Conservation (phyloP, 1,140 invertebrate genomes). For the Drosophila watanabei region DNA sequence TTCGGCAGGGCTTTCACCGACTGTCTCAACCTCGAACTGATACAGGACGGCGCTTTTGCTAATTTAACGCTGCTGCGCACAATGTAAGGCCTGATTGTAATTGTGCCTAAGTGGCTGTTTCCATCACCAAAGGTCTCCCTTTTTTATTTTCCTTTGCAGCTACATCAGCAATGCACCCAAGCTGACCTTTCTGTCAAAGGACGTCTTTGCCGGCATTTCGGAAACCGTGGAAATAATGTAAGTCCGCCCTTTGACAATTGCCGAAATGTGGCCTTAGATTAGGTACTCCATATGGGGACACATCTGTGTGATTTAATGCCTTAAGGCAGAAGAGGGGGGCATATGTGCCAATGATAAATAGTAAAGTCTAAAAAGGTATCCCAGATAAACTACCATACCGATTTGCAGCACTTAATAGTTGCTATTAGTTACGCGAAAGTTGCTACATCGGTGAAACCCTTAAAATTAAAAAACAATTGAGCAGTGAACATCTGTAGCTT, state of each 20-base stretch:
- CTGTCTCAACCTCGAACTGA: constrained; percentile 84
- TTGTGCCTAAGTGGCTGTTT: constrained; percentile 19
- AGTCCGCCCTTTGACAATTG: constrained; percentile 40
- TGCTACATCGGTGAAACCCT: too few relatives aligned
- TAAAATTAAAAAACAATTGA: too few relatives aligned
- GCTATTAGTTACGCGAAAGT: neutral
- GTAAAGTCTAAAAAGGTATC: neutral
- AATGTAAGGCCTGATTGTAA: constrained; percentile 84
- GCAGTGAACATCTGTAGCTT: too few relatives aligned
- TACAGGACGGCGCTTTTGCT: constrained; percentile 86
- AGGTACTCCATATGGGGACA: neutral
- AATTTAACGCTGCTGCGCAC: constrained; percentile 86
- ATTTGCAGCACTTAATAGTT: too few relatives aligned
- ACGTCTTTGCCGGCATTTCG: constrained; percentile 85
- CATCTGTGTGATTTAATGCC: constrained; percentile 16
- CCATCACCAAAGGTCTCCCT: neutral
- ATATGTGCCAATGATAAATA: constrained; percentile 5
- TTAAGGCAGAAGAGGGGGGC: neutral
- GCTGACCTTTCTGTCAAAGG: constrained; percentile 86
- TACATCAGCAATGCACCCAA: constrained; percentile 87
- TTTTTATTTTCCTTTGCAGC: constrained; percentile 61
- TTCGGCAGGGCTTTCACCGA: constrained; percentile 85
- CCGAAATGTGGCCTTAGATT: neutral
- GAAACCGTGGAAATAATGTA: constrained; percentile 86
- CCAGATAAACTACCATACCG: neutral